A percentile compares a stretch with the other conserved stretches of the same genome.
Evolutionary conservation across 2,113 vertebrate species (phyloP).

Genomic region (Channa argus): DNA sequence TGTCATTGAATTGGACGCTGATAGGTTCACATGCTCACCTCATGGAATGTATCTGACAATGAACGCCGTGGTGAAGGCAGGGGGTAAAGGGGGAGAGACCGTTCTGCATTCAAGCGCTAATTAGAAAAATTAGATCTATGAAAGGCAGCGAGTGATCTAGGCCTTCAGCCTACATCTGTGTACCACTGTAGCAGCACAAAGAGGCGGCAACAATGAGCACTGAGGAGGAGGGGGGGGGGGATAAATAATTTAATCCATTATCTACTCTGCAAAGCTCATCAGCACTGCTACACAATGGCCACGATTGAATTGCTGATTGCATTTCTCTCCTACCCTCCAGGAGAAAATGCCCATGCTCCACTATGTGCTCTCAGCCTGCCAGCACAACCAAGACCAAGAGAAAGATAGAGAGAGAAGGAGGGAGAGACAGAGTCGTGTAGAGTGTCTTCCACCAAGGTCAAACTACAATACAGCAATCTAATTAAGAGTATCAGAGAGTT

Average conservation of each 20-base stretch:
- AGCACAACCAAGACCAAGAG: conserved; percentile 54
- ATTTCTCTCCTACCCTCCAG: conserved; percentile 86
- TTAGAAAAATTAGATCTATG: conserved; percentile 98
- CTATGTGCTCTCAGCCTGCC: conserved; percentile 67
- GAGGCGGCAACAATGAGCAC: conserved; percentile 78
- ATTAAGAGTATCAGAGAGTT: conserved; percentile 79
- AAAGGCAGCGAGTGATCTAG: conserved; percentile 91
- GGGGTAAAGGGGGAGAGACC: conserved; percentile 76
- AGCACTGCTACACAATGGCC: conserved; percentile 83
- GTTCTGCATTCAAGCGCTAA: conserved; percentile 91
- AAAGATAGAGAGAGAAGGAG: conserved; percentile 23
- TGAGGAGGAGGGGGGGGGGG: conserved; percentile 81
- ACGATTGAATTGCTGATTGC: conserved; percentile 86
- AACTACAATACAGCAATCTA: conserved; percentile 81
- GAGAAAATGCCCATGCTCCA: conserved; percentile 87
- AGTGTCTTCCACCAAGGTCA: conserved; percentile 80
- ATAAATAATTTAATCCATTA: conserved; percentile 99
- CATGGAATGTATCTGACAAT: conserved; percentile 83
- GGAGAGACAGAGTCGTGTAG: conserved; percentile 52
- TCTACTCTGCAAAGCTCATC: conserved; percentile 95
- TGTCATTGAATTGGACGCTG: conserved; percentile 83
- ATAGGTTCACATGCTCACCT: conserved; percentile 87
- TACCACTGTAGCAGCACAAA: conserved; percentile 75
- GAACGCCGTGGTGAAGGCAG: conserved; percentile 68
- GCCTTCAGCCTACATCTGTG: conserved; percentile 91